Evolutionary conservation across 2,797 vertebrate species (phyloP).

Genomic region (Amblyraja radiata): DNA sequence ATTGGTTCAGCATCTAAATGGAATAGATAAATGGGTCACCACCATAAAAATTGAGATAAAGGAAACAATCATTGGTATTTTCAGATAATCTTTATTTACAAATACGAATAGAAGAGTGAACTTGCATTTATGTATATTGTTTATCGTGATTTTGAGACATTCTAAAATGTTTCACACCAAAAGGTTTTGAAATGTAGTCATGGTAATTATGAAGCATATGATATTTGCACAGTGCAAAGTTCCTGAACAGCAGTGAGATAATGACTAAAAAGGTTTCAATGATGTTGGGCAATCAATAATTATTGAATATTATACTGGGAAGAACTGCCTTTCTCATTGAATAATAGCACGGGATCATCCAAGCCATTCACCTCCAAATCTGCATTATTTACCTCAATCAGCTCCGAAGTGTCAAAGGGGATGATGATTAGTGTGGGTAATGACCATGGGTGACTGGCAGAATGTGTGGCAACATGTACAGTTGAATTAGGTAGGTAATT

Average conservation of each 20-base stretch:
- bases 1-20: not conserved
- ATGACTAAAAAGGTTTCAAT: not conserved
- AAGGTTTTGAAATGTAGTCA: not conserved
- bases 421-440: not conserved
- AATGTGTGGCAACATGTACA: not conserved
- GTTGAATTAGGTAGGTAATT: not conserved
- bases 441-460: not conserved
- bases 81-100: too few species aligned
- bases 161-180: not conserved
- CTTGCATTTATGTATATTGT: not conserved
- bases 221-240: not conserved
- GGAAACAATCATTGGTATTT: too few species aligned
- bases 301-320: not conserved
- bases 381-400: not conserved
- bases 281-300: not conserved
- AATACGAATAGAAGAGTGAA: not conserved
- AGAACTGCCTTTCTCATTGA: not conserved
- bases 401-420: not conserved
- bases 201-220: not conserved
- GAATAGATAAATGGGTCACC: not conserved
- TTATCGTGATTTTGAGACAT: too few species aligned
- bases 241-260: not conserved
- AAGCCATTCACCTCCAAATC: not conserved
- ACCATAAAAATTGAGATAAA: too few species aligned
- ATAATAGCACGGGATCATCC: not conserved